Conservation (phyloP, 2,113 vertebrate genomes). For the Trogon surrucura region DNA sequence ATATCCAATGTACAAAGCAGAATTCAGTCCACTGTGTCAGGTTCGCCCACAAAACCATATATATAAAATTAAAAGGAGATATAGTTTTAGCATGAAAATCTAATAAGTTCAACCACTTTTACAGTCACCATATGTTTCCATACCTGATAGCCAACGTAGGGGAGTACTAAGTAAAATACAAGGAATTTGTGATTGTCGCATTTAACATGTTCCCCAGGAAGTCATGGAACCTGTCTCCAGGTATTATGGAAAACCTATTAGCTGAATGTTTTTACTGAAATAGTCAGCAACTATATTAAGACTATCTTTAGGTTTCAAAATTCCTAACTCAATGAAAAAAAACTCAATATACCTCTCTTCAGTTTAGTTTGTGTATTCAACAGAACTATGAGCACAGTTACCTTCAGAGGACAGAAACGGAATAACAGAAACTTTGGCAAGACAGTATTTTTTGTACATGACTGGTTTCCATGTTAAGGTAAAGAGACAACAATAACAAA, state of each 20-base stretch:
- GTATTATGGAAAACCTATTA: neutral
- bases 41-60: neutral
- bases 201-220: neutral
- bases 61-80: neutral
- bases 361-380: neutral
- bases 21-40: neutral
- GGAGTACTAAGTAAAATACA: neutral
- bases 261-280: neutral
- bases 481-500: neutral
- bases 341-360: neutral
- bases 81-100: neutral
- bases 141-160: rapidly evolving
- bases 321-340: neutral
- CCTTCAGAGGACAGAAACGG: neutral
- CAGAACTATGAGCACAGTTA: neutral
- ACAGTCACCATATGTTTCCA: neutral
- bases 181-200: neutral
- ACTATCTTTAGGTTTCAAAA: neutral
- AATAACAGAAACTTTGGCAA: neutral
- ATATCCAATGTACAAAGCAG: neutral
- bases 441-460: neutral
- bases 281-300: neutral
- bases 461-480: neutral
- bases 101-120: neutral
- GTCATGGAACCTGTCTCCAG: neutral